These are phyloP conservation scores for Stenchaetothrips biformis DNA, from an alignment of 2,888 invertebrate genomes.

Conservation along the genomic window DNA sequence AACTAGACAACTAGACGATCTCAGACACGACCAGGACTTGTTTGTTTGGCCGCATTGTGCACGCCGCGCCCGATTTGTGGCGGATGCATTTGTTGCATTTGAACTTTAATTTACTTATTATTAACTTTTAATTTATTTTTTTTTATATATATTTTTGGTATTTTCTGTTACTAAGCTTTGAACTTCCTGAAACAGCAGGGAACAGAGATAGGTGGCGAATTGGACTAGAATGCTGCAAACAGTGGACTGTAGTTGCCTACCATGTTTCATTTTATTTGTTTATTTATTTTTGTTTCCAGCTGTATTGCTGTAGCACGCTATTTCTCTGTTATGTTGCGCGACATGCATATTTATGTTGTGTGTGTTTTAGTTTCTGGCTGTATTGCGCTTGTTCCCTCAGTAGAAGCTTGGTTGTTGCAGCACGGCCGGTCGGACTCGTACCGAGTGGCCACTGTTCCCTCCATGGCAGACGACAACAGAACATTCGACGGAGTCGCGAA, in stretches of 20 bases:
- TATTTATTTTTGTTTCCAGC: slow-evolving; percentile 11
- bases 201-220: too few species aligned
- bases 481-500: slow-evolving; percentile 90
- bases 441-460: slow-evolving; percentile 91
- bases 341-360: background rate
- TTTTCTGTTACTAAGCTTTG: too few species aligned
- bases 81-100: too few species aligned
- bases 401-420: slow-evolving; percentile 46
- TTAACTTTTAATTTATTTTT: too few species aligned
- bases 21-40: slow-evolving; percentile 12
- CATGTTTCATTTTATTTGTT: slow-evolving; percentile 12
- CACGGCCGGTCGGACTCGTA: slow-evolving; percentile 95
- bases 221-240: background rate
- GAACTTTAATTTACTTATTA: too few species aligned
- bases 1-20: too few species aligned
- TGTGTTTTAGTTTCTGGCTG: slow-evolving; percentile 22
- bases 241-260: background rate
- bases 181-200: too few species aligned
- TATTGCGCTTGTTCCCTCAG: slow-evolving; percentile 25
- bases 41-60: slow-evolving; percentile 16
- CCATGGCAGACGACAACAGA: slow-evolving; percentile 91
- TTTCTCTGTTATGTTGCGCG: background rate
- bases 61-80: too few species aligned
- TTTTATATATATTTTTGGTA: too few species aligned
- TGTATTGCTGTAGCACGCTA: background rate